Evolutionary conservation across 2,888 invertebrate genomes (phyloP), one percentile per base, ranked within the genome.

Genomic region (Tholera decimalis): DNA sequence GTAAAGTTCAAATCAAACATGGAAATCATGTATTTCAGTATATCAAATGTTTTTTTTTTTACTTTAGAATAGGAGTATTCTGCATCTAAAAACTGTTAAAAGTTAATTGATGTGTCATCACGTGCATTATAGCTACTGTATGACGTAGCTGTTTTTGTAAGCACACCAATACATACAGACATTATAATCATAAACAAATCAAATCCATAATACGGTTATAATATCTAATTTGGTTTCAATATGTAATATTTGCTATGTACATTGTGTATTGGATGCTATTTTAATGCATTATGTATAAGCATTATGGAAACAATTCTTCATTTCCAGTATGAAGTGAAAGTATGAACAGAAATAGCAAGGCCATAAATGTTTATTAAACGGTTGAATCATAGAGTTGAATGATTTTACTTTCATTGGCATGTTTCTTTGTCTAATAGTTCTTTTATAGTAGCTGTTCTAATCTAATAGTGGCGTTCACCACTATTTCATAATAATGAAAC

Each of bases 1-100:
- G 96, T 95, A 84, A 51, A 20, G 8, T 56, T 47, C 13, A 4
- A n/a, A 15, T 1, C 9, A 8, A 13, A n/a, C 0, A 0, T 3
- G 26, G 1, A 1, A 15, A 35, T 47, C 2, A 24, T 26, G 7
- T 37, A 24, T 8, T 30, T 28, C 20, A 0, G 7, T 57, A n/a
- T 11, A 9, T 11, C 22, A 15, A 15, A 9, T 24, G 7, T 1
- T 11, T 13, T n/a, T n/a, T n/a, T n/a, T n/a, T n/a, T n/a, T 3
- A 1, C 1, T 5, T n/a, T 35, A 35, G n/a, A 35, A 15, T 15
- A 35, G 13, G 13, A 15, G 35, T 35, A 35, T 15, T 35, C 35
- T 15, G 15, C 1, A 15, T 35, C 6, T 35, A 4, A 35, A 15
- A 15, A 47, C 18, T 13, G 6, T 24, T 6, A 15, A 49, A 57